Evolutionary conservation across 2,888 invertebrate genomes (phyloP).

Genomic region (Clitarchus hookeri): DNA sequence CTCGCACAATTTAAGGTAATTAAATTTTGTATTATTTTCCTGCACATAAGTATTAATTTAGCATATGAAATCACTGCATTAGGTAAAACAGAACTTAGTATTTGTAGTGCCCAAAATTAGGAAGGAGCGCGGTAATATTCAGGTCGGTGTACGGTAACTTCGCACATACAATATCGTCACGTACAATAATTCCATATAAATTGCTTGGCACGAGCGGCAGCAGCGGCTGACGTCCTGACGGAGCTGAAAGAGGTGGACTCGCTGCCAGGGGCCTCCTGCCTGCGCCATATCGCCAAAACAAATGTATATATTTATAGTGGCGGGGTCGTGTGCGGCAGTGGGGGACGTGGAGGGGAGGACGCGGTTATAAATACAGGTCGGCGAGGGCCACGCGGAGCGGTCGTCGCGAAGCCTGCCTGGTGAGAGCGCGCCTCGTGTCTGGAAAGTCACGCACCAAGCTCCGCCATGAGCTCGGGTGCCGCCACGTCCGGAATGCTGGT

Average conservation of each 20-base stretch:
- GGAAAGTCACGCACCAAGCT: background rate
- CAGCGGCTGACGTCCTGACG: background rate
- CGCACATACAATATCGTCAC: too few relatives aligned
- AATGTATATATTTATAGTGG: conserved; percentile 1
- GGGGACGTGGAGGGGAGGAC: background rate
- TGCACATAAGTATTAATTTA: background rate
- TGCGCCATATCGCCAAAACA: background rate
- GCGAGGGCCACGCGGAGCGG: background rate
- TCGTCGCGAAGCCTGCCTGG: too few relatives aligned
- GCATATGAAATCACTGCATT: background rate
- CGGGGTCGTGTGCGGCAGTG: background rate
- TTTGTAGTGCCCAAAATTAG: too few relatives aligned
- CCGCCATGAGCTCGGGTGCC: background rate
- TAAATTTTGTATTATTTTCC: too few relatives aligned
- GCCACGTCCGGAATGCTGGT: background rate
- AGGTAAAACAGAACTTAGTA: too few relatives aligned
- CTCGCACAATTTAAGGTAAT: too few relatives aligned
- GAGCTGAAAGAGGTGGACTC: background rate
- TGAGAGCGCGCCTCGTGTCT: background rate
- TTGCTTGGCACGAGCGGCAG: too few relatives aligned
- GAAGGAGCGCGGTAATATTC: background rate
- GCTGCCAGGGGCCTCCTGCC: background rate
- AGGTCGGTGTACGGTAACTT: background rate
- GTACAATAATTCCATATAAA: too few relatives aligned
- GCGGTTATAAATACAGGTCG: conserved; percentile 11